Percentiles rank a stretch among this genome's conserved stretches.
phyloP scores from a whole-genome alignment of 1,140 invertebrate genomes.

The Popillia japonica region DNA sequence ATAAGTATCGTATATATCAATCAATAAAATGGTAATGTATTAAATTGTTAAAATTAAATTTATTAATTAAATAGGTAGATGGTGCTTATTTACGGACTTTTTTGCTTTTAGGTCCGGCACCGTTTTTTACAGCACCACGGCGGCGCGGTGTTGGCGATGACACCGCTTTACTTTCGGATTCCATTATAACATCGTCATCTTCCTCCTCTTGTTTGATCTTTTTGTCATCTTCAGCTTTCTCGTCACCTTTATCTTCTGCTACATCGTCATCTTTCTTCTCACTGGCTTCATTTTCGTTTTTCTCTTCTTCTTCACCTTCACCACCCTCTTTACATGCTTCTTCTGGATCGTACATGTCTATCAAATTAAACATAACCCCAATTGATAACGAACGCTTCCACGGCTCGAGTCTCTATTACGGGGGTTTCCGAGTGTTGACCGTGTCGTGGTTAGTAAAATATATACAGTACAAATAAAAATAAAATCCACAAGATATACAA shows the following conservation, averaged over 20 bases:
- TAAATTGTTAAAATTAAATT: conserved; percentile 8
- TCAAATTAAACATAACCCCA: too few relatives aligned
- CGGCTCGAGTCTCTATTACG: too few relatives aligned
- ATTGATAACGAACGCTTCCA: too few relatives aligned
- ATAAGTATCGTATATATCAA: neutral
- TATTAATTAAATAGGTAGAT: neutral
- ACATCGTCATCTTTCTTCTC: conserved; percentile 44
- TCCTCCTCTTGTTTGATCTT: conserved; percentile 38
- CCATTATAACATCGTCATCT: conserved; percentile 40
- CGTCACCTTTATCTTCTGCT: conserved; percentile 21
- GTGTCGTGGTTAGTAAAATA: too few relatives aligned
- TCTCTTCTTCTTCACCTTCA: conserved; percentile 35
- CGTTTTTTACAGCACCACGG: conserved; percentile 46
- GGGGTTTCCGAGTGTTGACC: too few relatives aligned
- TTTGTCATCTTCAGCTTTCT: conserved; percentile 37
- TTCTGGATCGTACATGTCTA: conserved; percentile 57
- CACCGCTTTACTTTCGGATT: conserved; percentile 37
- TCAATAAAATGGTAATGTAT: neutral
- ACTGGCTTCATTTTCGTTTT: conserved; percentile 38
- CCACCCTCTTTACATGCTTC: conserved; percentile 53
- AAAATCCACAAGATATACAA: too few relatives aligned
- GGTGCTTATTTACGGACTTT: conserved; percentile 35
- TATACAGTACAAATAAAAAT: too few relatives aligned
- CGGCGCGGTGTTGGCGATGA: conserved; percentile 19
- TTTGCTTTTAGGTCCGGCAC: conserved; percentile 50